A percentile compares a stretch with the other conserved stretches of the same genome.
These are phyloP conservation scores for Tinamus major DNA, from an alignment of 2,797 vertebrate species.

Conservation along the genomic window DNA sequence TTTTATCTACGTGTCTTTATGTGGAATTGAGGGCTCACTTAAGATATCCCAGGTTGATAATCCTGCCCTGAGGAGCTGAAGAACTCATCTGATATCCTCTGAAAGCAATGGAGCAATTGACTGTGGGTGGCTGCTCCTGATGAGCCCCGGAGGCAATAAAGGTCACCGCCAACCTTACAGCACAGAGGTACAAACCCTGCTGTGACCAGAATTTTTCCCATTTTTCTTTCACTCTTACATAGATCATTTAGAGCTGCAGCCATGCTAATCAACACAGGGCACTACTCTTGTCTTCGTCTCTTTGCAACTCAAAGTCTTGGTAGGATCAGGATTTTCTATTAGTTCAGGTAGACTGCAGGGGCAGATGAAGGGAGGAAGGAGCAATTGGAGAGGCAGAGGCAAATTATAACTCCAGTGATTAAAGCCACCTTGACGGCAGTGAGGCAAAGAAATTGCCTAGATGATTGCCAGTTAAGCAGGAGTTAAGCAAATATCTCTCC, in stretches of 20 bases:
- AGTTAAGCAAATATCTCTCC: slow-evolving; percentile 25
- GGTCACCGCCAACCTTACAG: not conserved
- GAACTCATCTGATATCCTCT: slow-evolving; percentile 11
- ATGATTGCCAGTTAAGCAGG: slow-evolving; percentile 27
- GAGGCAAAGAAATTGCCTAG: slow-evolving; percentile 16
- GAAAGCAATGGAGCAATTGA: slow-evolving; percentile 52
- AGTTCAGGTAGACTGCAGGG: not conserved
- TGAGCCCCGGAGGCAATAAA: slow-evolving; percentile 8
- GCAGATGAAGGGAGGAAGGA: slow-evolving; percentile 24
- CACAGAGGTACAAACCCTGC: not conserved
- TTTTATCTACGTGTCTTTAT: not conserved
- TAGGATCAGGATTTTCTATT: not conserved
- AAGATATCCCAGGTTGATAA: slow-evolving; percentile 15
- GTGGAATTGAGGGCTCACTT: slow-evolving; percentile 18
- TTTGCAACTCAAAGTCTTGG: not conserved
- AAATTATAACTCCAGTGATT: slow-evolving; percentile 38
- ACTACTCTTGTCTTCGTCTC: not conserved
- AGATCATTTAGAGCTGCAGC: not conserved
- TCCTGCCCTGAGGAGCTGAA: slow-evolving; percentile 13
- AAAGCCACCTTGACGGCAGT: slow-evolving; percentile 40
- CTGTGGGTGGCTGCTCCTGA: slow-evolving; percentile 40
- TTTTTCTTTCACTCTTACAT: not conserved
- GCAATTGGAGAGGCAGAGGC: not conserved
- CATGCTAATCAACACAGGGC: not conserved
- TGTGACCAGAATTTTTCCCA: not conserved